Base-by-base conservation (phyloP, 1,140 invertebrate species). In the Whitmania pigra region DNA sequence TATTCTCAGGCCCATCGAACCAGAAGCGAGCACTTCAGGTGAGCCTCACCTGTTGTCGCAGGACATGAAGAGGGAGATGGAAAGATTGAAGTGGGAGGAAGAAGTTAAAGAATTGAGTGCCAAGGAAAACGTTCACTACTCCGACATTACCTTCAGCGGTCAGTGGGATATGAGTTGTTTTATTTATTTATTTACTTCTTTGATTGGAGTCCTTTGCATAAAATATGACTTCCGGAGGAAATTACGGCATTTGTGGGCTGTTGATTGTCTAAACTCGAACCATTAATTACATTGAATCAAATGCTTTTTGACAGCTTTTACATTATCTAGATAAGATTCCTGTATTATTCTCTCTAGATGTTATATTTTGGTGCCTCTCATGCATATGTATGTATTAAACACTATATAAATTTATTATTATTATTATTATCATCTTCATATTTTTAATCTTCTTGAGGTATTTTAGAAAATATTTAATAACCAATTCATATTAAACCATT, bases 111-210 rank as follows among this genome's bases (percentile, higher is more conserved):
- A 75, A 20, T 49, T 76, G 53, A 63, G 57, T 7, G 18, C 29
- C 7, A 63, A 63, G 22, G 67, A 77, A 29, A 71, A 75, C 22
- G 87, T 93, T 70, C 91, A 94, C 82, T 95, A 94, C 78, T 88
- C 93, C 80, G 91, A 94, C 83, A 84, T 95, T 54, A 84, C 90
- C 18, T 93, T 90, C 80, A 88, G 92, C 81, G 92, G 88, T 89
- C 79, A 73, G 73, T 60, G 17, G 18, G 22, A 27, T 63, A 18
- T 15, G 18, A 31, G 13, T 13, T 20, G n/a, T n/a, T n/a, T n/a
- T n/a, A n/a, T n/a, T n/a, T n/a, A n/a, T n/a, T n/a, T n/a, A n/a
- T n/a, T n/a, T n/a, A n/a, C n/a, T n/a, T n/a, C n/a, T n/a, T n/a
- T n/a, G n/a, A n/a, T n/a, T n/a, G n/a, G n/a, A n/a, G n/a, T n/a